phyloP scores from a whole-genome alignment of 2,797 vertebrate genomes.

The Garrulus glandarius region DNA sequence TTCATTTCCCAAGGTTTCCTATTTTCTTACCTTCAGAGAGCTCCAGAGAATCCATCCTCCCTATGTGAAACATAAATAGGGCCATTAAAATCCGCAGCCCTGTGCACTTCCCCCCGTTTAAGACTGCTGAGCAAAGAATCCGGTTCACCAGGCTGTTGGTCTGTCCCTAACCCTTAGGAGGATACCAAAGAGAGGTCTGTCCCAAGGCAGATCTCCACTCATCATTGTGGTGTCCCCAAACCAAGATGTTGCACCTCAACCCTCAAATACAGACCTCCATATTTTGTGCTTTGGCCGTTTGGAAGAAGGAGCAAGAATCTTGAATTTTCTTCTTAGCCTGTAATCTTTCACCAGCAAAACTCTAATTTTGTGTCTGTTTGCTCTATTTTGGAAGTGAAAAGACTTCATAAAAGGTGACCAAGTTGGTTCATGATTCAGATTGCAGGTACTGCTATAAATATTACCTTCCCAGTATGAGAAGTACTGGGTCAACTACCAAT shows the following conservation, averaged over 20 bases:
- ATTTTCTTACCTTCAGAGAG: neutral
- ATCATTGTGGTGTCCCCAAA: neutral
- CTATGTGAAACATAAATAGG: neutral
- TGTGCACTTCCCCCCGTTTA: rapidly evolving
- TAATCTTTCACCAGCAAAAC: neutral
- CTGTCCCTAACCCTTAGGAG: neutral
- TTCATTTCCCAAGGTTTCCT: neutral
- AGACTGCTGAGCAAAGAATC: neutral
- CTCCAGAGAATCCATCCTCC: neutral
- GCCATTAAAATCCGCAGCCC: neutral
- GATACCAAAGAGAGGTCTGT: neutral
- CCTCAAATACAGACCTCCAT: neutral
- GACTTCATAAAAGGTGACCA: neutral
- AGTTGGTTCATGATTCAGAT: neutral
- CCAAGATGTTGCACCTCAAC: neutral
- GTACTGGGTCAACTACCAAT: neutral
- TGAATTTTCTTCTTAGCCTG: neutral
- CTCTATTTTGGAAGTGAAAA: neutral
- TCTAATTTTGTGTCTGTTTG: neutral
- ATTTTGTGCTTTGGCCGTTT: neutral
- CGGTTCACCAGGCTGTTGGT: neutral
- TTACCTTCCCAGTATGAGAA: neutral
- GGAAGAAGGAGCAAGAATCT: neutral
- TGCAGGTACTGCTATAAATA: neutral
- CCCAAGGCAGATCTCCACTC: neutral